Percentiles rank a stretch among this genome's conserved stretches.
phyloP scores from a whole-genome alignment of 1,140 invertebrate genomes.

The Bradysia coprophila region DNA sequence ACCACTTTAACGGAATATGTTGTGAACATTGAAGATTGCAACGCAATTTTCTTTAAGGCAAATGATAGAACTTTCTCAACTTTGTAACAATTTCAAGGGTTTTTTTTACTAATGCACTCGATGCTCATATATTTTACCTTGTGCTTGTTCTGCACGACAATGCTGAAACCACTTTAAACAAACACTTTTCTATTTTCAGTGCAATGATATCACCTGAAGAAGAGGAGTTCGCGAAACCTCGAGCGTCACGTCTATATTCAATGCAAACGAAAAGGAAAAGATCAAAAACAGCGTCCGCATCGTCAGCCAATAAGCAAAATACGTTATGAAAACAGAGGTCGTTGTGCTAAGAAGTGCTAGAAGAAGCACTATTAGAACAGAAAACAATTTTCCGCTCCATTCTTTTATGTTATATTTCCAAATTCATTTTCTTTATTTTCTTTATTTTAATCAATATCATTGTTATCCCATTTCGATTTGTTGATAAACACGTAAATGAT shows the following conservation, averaged over 20 bases:
- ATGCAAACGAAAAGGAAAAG: constrained; percentile 19
- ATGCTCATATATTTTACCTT: not conserved
- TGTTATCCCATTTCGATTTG: too few relatives aligned
- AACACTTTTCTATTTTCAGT: not conserved
- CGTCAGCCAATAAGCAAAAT: not conserved
- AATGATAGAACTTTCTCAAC: too few relatives aligned
- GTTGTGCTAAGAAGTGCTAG: too few relatives aligned
- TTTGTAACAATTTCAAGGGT: not conserved
- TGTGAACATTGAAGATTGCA: too few relatives aligned
- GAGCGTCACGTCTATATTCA: constrained; percentile 21
- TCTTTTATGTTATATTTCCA: too few relatives aligned
- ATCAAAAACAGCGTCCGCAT: constrained; percentile 13
- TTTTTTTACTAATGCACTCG: not conserved
- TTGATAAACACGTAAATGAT: too few relatives aligned
- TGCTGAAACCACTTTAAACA: not conserved
- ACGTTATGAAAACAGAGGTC: not conserved
- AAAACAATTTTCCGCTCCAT: too few relatives aligned
- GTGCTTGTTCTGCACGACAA: not conserved
- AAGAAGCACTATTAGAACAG: too few relatives aligned
- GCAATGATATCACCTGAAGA: not conserved
- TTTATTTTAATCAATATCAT: too few relatives aligned
- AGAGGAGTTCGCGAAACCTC: not conserved
- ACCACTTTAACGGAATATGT: too few relatives aligned
- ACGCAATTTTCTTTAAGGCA: too few relatives aligned
- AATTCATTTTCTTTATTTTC: too few relatives aligned